phyloP scores from a whole-genome alignment of 1,140 invertebrate genomes.

The Kradibia gibbosae region DNA sequence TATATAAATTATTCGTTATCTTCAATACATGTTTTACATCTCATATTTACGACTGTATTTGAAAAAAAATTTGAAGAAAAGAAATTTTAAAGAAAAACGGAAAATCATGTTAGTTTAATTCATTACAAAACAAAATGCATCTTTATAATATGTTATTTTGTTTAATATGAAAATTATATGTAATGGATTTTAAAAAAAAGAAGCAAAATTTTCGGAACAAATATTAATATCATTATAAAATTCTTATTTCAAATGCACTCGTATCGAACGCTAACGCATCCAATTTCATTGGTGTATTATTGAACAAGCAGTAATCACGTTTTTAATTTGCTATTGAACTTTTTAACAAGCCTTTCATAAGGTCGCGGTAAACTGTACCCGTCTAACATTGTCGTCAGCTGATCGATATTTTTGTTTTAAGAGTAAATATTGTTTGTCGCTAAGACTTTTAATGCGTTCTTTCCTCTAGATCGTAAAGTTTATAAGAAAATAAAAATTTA shows the following conservation, averaged over 20 bases:
- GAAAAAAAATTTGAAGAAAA: background rate
- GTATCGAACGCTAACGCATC: no score
- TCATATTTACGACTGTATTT: background rate
- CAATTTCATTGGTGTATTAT: background rate
- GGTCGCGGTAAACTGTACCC: background rate
- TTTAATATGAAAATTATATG: no score
- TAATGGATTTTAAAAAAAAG: no score
- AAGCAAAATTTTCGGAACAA: no score
- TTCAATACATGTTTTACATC: background rate
- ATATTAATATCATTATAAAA: no score
- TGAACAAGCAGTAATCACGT: background rate
- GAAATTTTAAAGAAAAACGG: no score
- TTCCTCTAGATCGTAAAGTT: background rate
- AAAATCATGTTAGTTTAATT: no score
- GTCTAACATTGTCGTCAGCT: background rate
- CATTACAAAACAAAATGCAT: no score
- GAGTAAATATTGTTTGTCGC: slow-evolving; percentile 30
- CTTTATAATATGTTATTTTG: no score
- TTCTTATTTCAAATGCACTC: no score
- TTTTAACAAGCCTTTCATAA: slow-evolving; percentile 3
- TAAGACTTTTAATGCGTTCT: slow-evolving; percentile 27
- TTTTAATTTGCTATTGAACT: background rate
- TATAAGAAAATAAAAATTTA: slow-evolving; percentile 1
- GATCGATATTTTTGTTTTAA: slow-evolving; percentile 40
- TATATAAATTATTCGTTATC: background rate